Base-by-base conservation (phyloP, 1,140 invertebrate species). In the Aphaenogaster ashmeadi region DNA sequence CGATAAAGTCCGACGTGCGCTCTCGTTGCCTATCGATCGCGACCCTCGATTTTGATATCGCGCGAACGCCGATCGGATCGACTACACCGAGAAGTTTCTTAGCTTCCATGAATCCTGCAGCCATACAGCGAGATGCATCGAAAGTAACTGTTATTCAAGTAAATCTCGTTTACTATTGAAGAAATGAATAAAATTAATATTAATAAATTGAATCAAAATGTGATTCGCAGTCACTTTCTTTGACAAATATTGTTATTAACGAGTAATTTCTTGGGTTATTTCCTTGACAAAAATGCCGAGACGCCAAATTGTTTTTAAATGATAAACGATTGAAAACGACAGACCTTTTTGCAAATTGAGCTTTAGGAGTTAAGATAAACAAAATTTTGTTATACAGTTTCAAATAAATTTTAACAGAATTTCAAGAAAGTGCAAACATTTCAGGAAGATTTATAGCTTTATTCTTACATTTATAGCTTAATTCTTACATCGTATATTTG, bases 1-100 rank as follows among this genome's bases (percentile, higher is more conserved):
- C 66, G 86, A 87, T 87, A 80, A 86, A 87, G 27, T 54, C 50
- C 71, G n/a, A 78, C 56, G 36, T 54, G 62, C 36, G 64, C 38
- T 41, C 54, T 87, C 36, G 52, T 69, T 52, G 71, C 36, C 41
- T 72, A 81, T 81, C 36, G 47, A 69, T 69, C 21, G 62, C 36
- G 27, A 60, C 33, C 9, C 15, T 71, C 64, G 52, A 83, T 74
- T 72, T 72, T 71, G 50, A 81, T 81, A 81, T 36, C 11, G 52
- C 27, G 38, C 80, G 38, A 83, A 77, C 4, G 27, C n/a, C 7
- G 54, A 4, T 15, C 5, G 3, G 8, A 44, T 83, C 18, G 13
- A 44, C 15, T 7, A 9, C n/a, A n/a, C 27, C 36, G 66, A 9
- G 21, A 72, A 71, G 2, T 44, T 54, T 47, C 21, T 18, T 36